These are phyloP conservation scores for Macrotrachela quadricornifera DNA, from an alignment of 1,140 invertebrate genomes.

Conservation along the genomic window DNA sequence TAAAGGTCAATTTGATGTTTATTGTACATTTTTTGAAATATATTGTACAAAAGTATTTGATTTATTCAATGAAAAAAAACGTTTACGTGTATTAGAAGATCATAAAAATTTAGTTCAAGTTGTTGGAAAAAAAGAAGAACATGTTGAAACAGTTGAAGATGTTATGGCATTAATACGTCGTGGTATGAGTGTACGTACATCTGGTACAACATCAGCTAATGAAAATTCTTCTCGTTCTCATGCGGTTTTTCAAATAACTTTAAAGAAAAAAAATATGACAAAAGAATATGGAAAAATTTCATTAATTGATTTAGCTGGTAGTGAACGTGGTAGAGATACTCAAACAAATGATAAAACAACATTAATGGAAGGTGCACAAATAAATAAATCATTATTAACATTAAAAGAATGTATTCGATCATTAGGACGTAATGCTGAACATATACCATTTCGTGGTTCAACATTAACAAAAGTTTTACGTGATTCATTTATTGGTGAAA, in stretches of 20 bases:
- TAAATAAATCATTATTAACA: constrained; percentile 87
- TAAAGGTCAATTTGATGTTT: constrained; percentile 52
- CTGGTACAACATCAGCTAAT: constrained; percentile 76
- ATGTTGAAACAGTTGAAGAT: constrained; percentile 61
- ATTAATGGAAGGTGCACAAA: constrained; percentile 91
- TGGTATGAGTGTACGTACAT: constrained; percentile 44
- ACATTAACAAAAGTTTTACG: constrained; percentile 90
- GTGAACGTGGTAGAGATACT: constrained; percentile 90
- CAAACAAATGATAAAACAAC: constrained; percentile 86
- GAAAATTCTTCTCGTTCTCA: constrained; percentile 77
- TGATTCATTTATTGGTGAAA: constrained; percentile 96
- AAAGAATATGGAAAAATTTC: constrained; percentile 82
- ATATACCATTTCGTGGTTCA: constrained; percentile 86
- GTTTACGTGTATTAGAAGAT: constrained; percentile 78
- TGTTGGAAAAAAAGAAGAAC: constrained; percentile 65
- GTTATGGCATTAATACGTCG: constrained; percentile 60
- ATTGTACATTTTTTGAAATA: constrained; percentile 83
- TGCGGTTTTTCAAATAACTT: constrained; percentile 58
- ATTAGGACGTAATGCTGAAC: constrained; percentile 61
- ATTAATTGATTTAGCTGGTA: constrained; percentile 61
- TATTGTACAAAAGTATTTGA: constrained; percentile 93
- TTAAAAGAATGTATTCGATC: constrained; percentile 95
- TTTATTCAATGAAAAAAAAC: constrained; percentile 73
- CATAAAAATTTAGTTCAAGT: constrained; percentile 69
- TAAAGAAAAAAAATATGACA: constrained; percentile 19